Evolutionary conservation across 2,888 invertebrate species (phyloP), one percentile per base, ranked within the genome.

Genomic region (Orchesella flavescens): DNA sequence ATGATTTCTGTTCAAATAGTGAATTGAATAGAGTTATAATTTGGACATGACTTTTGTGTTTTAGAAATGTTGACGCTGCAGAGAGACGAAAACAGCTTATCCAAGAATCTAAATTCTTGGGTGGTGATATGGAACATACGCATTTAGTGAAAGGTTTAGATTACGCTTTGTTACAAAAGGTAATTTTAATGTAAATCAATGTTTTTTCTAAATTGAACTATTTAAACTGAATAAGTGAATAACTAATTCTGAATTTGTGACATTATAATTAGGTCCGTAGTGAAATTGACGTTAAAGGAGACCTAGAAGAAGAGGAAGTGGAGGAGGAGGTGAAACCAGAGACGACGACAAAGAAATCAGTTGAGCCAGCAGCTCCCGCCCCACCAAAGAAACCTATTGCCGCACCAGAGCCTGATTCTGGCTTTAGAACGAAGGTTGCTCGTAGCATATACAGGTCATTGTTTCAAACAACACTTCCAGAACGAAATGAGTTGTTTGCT

Each of bases 71-170:
- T 90, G 97, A 97, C 91, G 97, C 97, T 0, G 98, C 98, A 7
- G 98, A 99, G 91, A 92, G 98, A 59, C 92, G 99, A 73, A 93
- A 97, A 72, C 97, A 98, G 89, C 94, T 98, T 92, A 99, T 99
- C 90, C 92, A 95, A 92, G 99, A 99, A 91, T 99, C 99, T 0
- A 99, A 99, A 91, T 99, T 97, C 91, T 96, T 99, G 92, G 99
- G 99, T 90, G 99, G 99, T 93, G 99, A 99, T 91, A 98, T 99
- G 96, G 98, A 99, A 89, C 99, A 99, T 89, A 99, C 99, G 90
- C 99, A 99, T 91, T 97, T 99, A 93, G 99, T 99, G 88, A 99
- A 99, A 91, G 99, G 97, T 89, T 91, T 96, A 90, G 97, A 97
- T 92, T 97, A 96, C 90, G 97, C 97, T 0, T 91, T 97, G 72